Evolutionary conservation across 2,888 invertebrate genomes (phyloP).

Genomic region (Amphipoea lucens): DNA sequence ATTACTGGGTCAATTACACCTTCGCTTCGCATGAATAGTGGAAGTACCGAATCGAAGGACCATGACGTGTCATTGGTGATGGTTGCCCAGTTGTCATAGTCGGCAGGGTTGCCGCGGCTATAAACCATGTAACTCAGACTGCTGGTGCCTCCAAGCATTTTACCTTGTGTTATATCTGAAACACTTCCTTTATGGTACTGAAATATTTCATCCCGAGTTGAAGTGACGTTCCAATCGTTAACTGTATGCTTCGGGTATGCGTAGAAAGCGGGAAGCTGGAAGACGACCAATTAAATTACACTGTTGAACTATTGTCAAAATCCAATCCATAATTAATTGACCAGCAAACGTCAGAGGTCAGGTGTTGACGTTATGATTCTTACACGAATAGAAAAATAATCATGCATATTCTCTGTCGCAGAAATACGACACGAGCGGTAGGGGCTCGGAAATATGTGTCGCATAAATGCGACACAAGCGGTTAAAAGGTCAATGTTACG

Average conservation of each 20-base stretch:
- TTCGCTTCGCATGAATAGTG: constrained; percentile 70
- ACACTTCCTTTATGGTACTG: constrained; percentile 33
- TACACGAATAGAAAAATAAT: too few species aligned
- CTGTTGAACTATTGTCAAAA: too few species aligned
- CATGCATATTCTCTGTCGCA: too few species aligned
- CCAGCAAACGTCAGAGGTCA: too few species aligned
- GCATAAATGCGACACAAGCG: too few species aligned
- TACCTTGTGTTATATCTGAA: constrained; percentile 64
- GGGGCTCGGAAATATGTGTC: too few species aligned
- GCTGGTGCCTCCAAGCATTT: constrained; percentile 73
- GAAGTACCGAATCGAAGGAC: constrained; percentile 65
- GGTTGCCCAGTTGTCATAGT: constrained; percentile 69
- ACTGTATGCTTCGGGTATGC: constrained; percentile 51
- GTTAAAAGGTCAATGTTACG: too few species aligned
- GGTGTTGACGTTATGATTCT: too few species aligned
- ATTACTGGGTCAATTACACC: constrained; percentile 56
- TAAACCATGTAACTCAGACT: constrained; percentile 68
- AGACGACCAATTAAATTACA: neutral
- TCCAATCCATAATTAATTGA: too few species aligned
- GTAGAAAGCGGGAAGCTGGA: constrained; percentile 58
- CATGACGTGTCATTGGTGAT: constrained; percentile 62
- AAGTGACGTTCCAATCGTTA: constrained; percentile 70
- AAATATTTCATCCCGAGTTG: constrained; percentile 56
- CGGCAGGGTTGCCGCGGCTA: constrained; percentile 66
- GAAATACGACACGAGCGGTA: too few species aligned